Evolutionary conservation across 2,888 invertebrate species (phyloP), one percentile per base, ranked within the genome.

Genomic region (Macaria notata): DNA sequence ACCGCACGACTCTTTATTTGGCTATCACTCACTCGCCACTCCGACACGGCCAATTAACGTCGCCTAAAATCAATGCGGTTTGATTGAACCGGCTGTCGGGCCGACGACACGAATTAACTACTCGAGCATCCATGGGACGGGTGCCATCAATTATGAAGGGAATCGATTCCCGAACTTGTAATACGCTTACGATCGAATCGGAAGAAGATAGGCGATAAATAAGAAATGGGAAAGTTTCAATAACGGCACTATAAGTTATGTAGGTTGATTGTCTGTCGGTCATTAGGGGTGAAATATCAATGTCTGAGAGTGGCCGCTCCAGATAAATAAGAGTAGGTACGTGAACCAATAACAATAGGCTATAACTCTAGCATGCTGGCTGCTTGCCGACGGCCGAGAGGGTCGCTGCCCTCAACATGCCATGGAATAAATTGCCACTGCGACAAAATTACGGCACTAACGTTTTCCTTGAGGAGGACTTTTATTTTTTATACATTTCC

Each of bases 1-100:
- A 65, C 51, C 66, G 50, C 68, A 67, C 71, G 61, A 73, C 73
- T 76, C 70, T 73, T 77, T 75, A 79, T 75, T 74, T 71, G 68
- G 59, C 71, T 72, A 73, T 78, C 75, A 78, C 70, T 75, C 73
- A 78, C 70, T 73, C 59, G 51, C 59, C 54, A 68, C 65, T 68
- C 64, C 70, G 66, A 72, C 69, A 69, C 64, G 60, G 63, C 70
- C 70, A 78, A 79, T 78, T 73, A 73, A 74, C 69, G 65, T 56
- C 49, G 52, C 49, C 58, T 57, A 54, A 63, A 61, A 57, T 61
- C 61, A 49, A 61, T 59, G 54, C 31, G 30, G 49, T 56, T 61
- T 60, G 52, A 62, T 63, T 60, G 59, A 59, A 56, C 56, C 58
- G 56, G 54, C 54, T 48, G 42, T 48, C 55, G 52, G 49, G 49